A percentile compares a stretch with the other conserved stretches of the same genome.
These are phyloP conservation scores for Magallana angulata DNA, from an alignment of 1,140 invertebrate genomes.

Conservation along the genomic window DNA sequence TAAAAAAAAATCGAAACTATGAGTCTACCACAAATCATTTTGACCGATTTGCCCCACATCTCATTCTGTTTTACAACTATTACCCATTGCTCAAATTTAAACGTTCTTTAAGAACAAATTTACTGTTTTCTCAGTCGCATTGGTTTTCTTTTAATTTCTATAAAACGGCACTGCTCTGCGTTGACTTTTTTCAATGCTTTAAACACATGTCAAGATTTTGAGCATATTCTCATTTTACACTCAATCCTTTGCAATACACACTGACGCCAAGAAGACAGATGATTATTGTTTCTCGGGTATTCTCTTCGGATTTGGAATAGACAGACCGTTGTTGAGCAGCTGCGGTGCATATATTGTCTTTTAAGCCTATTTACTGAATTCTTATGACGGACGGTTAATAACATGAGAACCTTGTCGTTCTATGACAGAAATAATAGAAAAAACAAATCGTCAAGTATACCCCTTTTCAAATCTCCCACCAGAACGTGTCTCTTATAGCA, in stretches of 20 bases:
- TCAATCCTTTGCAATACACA: not conserved
- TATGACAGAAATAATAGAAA: too few species aligned
- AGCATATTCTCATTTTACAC: not conserved
- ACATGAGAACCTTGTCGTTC: too few species aligned
- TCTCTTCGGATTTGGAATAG: not conserved
- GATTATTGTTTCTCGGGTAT: not conserved
- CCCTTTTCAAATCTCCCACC: too few species aligned
- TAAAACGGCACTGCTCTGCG: not conserved
- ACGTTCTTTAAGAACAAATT: not conserved
- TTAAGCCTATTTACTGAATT: not conserved
- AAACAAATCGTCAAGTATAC: too few species aligned
- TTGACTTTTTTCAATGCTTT: slow-evolving; percentile 13
- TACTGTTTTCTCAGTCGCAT: not conserved
- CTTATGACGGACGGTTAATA: too few species aligned
- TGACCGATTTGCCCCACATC: too few species aligned
- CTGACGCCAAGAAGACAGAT: not conserved
- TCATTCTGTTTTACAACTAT: too few species aligned
- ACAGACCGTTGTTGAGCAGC: not conserved
- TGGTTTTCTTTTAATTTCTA: slow-evolving; percentile 11
- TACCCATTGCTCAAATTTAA: not conserved
- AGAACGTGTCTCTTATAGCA: too few species aligned
- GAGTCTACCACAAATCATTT: too few species aligned
- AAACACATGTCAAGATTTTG: slow-evolving; percentile 12
- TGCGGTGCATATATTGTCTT: not conserved
- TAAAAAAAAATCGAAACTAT: too few species aligned